phyloP scores from a whole-genome alignment of 2,797 vertebrate genomes.

The Simalia tracyae region DNA sequence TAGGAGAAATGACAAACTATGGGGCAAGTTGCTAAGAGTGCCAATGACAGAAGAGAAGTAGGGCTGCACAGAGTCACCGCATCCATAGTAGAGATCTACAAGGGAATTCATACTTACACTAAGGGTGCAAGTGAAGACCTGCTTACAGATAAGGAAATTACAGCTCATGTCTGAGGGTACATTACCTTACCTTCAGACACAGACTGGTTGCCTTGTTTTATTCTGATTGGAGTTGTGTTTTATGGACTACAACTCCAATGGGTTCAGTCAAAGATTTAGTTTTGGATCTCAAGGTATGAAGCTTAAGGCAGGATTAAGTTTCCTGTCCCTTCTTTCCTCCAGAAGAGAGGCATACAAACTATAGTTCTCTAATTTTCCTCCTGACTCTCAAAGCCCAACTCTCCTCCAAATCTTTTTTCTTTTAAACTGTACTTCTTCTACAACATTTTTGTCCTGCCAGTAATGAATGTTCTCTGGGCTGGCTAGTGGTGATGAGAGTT shows the following conservation, averaged over 20 bases:
- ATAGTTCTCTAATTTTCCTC: neutral
- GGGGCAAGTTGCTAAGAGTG: constrained; percentile 40
- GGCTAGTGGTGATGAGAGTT: neutral
- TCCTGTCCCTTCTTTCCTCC: neutral
- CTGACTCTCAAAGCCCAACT: neutral
- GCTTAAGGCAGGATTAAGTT: neutral
- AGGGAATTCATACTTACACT: neutral
- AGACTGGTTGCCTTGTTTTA: neutral
- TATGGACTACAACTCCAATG: neutral
- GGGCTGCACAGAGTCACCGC: constrained; percentile 24
- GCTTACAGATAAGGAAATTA: neutral
- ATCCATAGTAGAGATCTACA: constrained; percentile 1
- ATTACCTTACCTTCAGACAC: neutral
- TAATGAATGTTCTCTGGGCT: neutral
- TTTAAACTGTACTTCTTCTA: neutral
- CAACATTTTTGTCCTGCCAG: neutral
- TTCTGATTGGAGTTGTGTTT: neutral
- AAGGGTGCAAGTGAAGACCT: neutral
- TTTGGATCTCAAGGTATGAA: neutral
- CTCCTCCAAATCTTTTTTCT: neutral
- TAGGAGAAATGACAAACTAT: constrained; percentile 51
- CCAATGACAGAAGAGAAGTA: neutral
- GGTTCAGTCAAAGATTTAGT: neutral
- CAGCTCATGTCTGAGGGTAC: neutral
- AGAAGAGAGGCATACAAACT: neutral